phyloP scores from a whole-genome alignment of 2,888 invertebrate species.

The Machimus atricapillus region DNA sequence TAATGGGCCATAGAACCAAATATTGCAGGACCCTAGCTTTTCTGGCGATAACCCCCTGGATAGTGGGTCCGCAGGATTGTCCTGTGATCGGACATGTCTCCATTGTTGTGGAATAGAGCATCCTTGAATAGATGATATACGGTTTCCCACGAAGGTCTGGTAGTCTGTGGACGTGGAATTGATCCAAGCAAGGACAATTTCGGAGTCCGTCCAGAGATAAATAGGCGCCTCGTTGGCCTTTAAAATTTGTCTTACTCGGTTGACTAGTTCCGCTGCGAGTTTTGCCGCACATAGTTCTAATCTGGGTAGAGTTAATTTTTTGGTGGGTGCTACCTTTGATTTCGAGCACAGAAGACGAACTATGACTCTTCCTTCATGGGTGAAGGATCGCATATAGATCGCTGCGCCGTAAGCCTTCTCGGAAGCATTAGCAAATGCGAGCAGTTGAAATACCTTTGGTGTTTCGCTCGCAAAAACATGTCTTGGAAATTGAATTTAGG shows the following conservation, averaged over 20 bases:
- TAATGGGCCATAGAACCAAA: constrained; percentile 3
- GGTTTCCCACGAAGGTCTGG: constrained; percentile 44
- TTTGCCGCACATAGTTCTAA: constrained; percentile 48
- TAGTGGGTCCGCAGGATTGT: constrained; percentile 46
- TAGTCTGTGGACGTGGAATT: background rate
- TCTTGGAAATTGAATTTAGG: background rate
- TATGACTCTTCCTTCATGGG: constrained; percentile 37
- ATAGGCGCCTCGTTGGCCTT: background rate
- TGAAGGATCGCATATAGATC: background rate
- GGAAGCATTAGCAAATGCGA: constrained; percentile 2
- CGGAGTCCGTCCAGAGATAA: constrained; percentile 5
- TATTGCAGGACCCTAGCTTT: background rate
- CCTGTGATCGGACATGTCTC: constrained; percentile 40
- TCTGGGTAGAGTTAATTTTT: constrained; percentile 48
- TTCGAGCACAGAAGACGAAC: constrained; percentile 35
- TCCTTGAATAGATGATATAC: constrained; percentile 45
- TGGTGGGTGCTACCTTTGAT: constrained; percentile 45
- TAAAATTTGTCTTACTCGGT: background rate
- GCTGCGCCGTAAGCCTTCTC: background rate
- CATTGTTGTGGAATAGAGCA: constrained; percentile 9
- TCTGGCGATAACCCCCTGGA: background rate
- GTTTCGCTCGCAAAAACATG: background rate
- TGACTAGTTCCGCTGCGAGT: background rate
- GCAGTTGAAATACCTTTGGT: background rate
- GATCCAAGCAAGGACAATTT: constrained; percentile 7